Percentiles rank a stretch among this genome's conserved stretches.
Conservation (phyloP, 2,113 vertebrate genomes). For the Uria lomvia region DNA sequence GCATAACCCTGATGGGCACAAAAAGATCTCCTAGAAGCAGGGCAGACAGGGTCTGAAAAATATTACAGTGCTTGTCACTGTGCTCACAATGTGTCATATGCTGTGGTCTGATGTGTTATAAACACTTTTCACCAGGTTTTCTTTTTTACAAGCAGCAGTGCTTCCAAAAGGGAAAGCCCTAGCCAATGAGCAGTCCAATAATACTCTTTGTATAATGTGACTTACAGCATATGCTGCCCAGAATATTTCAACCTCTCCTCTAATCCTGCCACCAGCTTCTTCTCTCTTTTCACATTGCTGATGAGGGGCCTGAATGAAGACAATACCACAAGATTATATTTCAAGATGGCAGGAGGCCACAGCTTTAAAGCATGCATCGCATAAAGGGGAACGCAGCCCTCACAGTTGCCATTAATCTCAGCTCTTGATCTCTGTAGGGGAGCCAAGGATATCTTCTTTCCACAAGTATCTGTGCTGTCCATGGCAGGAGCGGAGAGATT, state of each 20-base stretch:
- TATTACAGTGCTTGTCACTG: conserved; percentile 21
- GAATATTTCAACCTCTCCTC: conserved; percentile 58
- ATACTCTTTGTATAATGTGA: conserved; percentile 36
- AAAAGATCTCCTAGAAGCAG: background rate
- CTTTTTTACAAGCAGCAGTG: background rate
- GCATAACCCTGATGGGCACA: background rate
- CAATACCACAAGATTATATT: conserved; percentile 43
- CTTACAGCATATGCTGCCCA: conserved; percentile 51
- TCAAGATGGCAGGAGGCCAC: conserved; percentile 63
- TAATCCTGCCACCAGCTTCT: conserved; percentile 61
- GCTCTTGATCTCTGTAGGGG: conserved; percentile 29
- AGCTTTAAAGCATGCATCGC: conserved; percentile 10
- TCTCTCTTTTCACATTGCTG: conserved; percentile 56
- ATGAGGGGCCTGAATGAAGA: conserved; percentile 46
- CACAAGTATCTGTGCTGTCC: background rate
- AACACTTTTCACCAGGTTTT: conserved; percentile 39
- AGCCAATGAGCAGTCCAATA: background rate
- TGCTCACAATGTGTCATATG: background rate
- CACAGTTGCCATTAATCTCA: conserved; percentile 54
- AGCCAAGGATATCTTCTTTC: conserved; percentile 58
- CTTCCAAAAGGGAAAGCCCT: conserved; percentile 16
- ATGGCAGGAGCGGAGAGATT: background rate
- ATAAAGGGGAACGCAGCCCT: conserved; percentile 34
- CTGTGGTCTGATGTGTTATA: background rate
- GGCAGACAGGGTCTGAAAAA: background rate